phyloP scores from a whole-genome alignment of 2,113 vertebrate species.

The Dromaius novaehollandiae region DNA sequence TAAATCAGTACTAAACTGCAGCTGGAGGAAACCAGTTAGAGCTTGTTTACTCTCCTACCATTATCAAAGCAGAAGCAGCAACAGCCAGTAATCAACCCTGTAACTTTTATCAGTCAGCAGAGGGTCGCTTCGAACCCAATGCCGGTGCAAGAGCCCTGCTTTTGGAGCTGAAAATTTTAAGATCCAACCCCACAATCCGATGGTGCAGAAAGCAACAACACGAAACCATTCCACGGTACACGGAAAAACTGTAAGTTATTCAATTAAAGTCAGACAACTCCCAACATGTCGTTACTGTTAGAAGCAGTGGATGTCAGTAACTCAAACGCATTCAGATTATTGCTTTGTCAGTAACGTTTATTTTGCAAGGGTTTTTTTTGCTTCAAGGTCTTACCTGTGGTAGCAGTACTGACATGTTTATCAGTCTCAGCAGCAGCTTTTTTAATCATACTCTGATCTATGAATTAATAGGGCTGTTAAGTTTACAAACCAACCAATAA shows the following conservation, averaged over 20 bases:
- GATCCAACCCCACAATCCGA: background rate
- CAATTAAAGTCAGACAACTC: background rate
- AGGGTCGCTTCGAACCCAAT: background rate
- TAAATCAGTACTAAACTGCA: background rate
- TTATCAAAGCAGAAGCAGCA: background rate
- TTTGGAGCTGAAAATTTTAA: background rate
- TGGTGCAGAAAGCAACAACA: background rate
- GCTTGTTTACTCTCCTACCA: background rate
- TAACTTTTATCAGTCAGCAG: background rate
- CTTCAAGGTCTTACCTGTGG: constrained; percentile 78
- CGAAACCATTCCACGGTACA: background rate
- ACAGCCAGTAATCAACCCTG: background rate
- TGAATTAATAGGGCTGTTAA: constrained; percentile 61
- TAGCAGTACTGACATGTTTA: constrained; percentile 72
- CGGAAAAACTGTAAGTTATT: background rate
- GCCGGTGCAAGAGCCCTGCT: background rate
- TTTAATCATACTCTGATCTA: constrained; percentile 81
- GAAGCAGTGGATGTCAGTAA: background rate
- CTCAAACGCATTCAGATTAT: background rate
- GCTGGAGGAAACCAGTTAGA: background rate
- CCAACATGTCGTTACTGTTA: constrained; percentile 17
- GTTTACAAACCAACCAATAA: constrained; percentile 55
- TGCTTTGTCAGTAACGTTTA: background rate
- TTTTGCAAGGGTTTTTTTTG: background rate
- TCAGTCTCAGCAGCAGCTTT: constrained; percentile 77